Evolutionary conservation across 2,888 invertebrate genomes (phyloP), one percentile per base, ranked within the genome.

Genomic region (Eledone cirrhosa): DNA sequence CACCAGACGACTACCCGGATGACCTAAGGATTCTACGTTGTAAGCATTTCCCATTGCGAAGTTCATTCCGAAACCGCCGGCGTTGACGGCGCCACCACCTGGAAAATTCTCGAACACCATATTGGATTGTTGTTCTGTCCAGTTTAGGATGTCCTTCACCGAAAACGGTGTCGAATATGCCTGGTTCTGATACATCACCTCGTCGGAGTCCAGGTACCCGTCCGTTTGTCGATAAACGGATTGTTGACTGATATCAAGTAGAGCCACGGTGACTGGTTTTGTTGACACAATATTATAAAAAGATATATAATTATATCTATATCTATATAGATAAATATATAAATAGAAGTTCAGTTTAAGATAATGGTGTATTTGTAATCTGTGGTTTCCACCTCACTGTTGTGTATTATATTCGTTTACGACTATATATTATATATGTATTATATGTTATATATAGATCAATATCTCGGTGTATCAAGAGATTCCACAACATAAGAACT

Each of bases 131-230:
- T 72, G 72, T 33, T 72, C 72, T 4, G 72, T 31, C 72, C 72
- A 72, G 41, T 72, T 72, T n/a, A 72, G 22, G n/a, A 72, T 72
- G 72, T 72, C 72, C 31, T 72, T 72, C 72, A 72, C 72, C n/a
- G 72, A 72, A 41, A 72, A 72, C 24, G 72, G 72, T 22, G 72
- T 72, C 72, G 72, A 4, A 41, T 72, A 72, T 7, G 33, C 33
- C 13, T 41, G 33, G 41, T 29, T 72, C 0, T 31, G 22, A 22
- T 72, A 72, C 72, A 72, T 72, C 2, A 31, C 72, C 33, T 72
- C 72, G 72, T 72, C 72, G 0, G 72, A 3, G n/a, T 72, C 72
- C 33, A 72, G 72, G 72, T 72, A 72, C n/a, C 72, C 72, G 72
- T 72, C 72, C 72, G 72, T 33, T 72, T 72, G 72, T 33, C 72